Base-by-base conservation (phyloP, 1,140 invertebrate genomes). In the Temnothorax curvispinosus region DNA sequence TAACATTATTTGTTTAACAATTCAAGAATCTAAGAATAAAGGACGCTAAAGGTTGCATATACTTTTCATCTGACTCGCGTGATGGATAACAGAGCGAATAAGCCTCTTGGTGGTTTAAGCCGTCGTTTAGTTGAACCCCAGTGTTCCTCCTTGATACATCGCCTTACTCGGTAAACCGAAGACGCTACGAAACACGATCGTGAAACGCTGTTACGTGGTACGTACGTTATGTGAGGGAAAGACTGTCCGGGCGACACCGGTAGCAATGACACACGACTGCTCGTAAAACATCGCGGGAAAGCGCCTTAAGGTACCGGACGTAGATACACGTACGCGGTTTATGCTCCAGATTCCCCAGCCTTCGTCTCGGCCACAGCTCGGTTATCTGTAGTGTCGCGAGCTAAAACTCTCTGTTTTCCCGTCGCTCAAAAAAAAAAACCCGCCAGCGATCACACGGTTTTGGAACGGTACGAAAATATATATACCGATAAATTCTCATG, bases 281-380 rank as follows among this genome's bases (percentile, higher is more conserved):
- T 91, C 91, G 86, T 92, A 92, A 92, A 92, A 90, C 88, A 92
- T 67, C 84, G 87, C 67, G 60, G 74, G 85, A 89, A 92, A 90
- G 60, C 90, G 78, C 69, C 86, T 91, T 80, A 80, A 88, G 84
- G 74, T 69, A 65, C 60, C 80, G 60, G 71, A 76, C 60, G 71
- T 82, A 77, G 75, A 32, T 65, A 77, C 64, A 88, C 75, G 62
- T 88, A 56, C 41, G 60, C 35, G 62, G 81, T 89, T 90, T 88
- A 85, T 88, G 56, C 89, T 58, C 41, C 44, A 78, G 88, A 78
- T 85, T 87, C 75, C 32, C 75, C 32, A n/a, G 18, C 44, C 32
- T 27, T 35, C 81, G 52, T 88, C 88, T 69, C 27, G 64, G 78
- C 38, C 64, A 41, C 65, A 74, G 80, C 80, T 47, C 27, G 80